Conservation (phyloP, 2,797 vertebrate species). For the Enteromius radiatus region DNA sequence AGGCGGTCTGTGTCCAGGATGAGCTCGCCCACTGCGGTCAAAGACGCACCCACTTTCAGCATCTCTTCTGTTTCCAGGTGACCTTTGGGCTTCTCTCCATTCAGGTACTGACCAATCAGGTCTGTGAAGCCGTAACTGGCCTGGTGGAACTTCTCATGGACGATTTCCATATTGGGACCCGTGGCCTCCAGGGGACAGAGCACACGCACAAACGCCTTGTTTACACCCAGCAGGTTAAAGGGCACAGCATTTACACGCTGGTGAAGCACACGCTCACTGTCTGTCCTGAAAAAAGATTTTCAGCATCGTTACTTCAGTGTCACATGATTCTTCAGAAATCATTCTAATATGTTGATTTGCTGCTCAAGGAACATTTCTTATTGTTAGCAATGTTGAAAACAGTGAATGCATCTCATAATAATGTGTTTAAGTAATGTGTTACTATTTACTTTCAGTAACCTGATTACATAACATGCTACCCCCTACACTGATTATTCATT, state of each 20-base stretch:
- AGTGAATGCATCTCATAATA: background rate
- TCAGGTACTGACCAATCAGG: slow-evolving; percentile 84
- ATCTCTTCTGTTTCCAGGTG: slow-evolving; percentile 90
- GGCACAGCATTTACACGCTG: slow-evolving; percentile 81
- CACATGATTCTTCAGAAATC: background rate
- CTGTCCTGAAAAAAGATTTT: slow-evolving; percentile 73
- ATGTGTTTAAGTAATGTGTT: too few relatives aligned
- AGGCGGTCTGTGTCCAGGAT: slow-evolving; percentile 78
- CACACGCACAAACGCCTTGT: slow-evolving; percentile 74
- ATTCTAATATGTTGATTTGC: background rate
- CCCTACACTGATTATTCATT: background rate
- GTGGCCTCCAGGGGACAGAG: slow-evolving; percentile 80
- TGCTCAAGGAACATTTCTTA: background rate
- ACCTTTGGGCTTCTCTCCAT: slow-evolving; percentile 88
- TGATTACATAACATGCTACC: background rate
- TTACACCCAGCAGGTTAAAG: slow-evolving; percentile 76
- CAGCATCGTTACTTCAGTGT: background rate
- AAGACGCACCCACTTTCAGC: slow-evolving; percentile 83
- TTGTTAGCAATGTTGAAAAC: background rate
- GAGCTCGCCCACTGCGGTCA: slow-evolving; percentile 85
- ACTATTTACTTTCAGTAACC: too few relatives aligned
- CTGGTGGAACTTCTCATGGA: slow-evolving; percentile 87
- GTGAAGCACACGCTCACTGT: slow-evolving; percentile 82
- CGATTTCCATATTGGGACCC: slow-evolving; percentile 79
- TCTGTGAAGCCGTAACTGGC: slow-evolving; percentile 77